These are phyloP conservation scores for Pseudochaenichthys georgianus DNA, from an alignment of 2,797 vertebrate genomes.

Conservation along the genomic window DNA sequence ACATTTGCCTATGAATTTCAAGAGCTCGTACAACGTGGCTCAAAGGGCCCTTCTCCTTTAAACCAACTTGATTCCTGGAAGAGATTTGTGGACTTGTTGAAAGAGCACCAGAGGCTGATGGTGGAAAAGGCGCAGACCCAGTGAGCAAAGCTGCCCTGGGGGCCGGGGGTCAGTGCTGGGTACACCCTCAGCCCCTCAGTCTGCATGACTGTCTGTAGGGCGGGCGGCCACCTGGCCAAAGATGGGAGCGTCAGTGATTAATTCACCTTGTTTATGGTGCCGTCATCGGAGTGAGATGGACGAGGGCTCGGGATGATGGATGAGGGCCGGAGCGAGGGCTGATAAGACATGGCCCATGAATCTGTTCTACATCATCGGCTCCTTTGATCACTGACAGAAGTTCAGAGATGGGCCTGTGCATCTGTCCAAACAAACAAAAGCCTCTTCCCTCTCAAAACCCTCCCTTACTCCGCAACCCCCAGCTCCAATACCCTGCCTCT, in stretches of 20 bases:
- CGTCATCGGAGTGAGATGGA: constrained; percentile 90
- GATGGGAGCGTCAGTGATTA: constrained; percentile 89
- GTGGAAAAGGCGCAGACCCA: constrained; percentile 25
- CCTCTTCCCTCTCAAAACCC: constrained; percentile 69
- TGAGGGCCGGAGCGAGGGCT: constrained; percentile 89
- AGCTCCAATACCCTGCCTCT: constrained; percentile 56
- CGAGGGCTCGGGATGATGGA: constrained; percentile 91
- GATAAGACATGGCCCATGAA: constrained; percentile 97
- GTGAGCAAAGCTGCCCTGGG: constrained; percentile 27
- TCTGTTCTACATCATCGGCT: constrained; percentile 96
- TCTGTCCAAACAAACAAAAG: constrained; percentile 95
- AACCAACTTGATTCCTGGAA: constrained; percentile 34
- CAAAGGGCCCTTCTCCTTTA: constrained; percentile 26
- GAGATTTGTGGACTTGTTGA: constrained; percentile 49
- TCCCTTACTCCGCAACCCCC: constrained; percentile 47
- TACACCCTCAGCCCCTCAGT: constrained; percentile 56
- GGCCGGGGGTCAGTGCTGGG: constrained; percentile 4
- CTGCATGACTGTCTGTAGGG: constrained; percentile 87
- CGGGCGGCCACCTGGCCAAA: constrained; percentile 91
- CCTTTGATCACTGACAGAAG: constrained; percentile 96
- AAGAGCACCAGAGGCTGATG: constrained; percentile 40
- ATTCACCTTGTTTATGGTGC: constrained; percentile 95
- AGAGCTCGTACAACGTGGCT: constrained; percentile 16
- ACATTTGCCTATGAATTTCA: not conserved
- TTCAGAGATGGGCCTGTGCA: constrained; percentile 92